Evolutionary conservation across 2,113 vertebrate genomes (phyloP).

Genomic region (Vimba vimba): DNA sequence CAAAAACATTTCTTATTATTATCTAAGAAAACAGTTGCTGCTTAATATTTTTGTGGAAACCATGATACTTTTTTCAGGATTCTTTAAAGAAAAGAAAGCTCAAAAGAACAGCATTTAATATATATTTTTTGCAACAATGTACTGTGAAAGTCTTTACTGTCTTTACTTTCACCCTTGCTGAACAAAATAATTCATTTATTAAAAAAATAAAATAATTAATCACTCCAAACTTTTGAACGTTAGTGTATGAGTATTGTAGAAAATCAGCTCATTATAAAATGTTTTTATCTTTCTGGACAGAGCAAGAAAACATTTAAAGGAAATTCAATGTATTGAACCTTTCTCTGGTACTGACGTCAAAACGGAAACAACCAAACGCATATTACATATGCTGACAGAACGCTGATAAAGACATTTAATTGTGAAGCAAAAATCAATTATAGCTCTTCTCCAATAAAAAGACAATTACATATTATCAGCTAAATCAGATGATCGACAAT

Average conservation of each 20-base stretch:
- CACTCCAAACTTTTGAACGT: not conserved
- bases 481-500: not conserved
- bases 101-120: too few relatives aligned
- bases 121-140: not conserved
- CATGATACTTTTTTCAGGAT: not conserved
- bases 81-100: too few relatives aligned
- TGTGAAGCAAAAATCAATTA: not conserved
- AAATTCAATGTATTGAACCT: not conserved
- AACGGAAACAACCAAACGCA: not conserved
- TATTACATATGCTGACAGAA: not conserved
- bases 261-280: not conserved
- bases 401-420: not conserved
- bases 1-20: not conserved
- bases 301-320: not conserved
- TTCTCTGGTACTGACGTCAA: not conserved
- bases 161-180: not conserved
- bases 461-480: not conserved
- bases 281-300: not conserved
- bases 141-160: not conserved
- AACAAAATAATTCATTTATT: not conserved
- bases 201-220: too few relatives aligned
- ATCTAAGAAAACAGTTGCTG: not conserved
- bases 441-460: not conserved
- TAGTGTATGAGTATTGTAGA: not conserved
- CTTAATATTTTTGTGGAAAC: not conserved